Base-by-base conservation (phyloP, 2,888 invertebrate species). In the Brachypterus glaber region DNA sequence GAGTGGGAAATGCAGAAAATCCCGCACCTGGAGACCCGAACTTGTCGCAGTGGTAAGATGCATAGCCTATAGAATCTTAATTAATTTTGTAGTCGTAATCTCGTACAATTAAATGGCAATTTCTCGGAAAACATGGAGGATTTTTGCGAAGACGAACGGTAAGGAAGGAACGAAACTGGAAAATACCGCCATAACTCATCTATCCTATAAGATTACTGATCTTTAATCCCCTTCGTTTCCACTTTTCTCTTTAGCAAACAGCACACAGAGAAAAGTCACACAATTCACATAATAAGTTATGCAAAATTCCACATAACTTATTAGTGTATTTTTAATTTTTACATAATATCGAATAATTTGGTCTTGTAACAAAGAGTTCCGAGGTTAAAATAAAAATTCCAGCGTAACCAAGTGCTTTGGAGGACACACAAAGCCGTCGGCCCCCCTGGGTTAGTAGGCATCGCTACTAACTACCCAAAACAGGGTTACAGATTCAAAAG, bases 121-220 rank as follows among this genome's bases (percentile, higher is more conserved):
- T 64, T 62, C 62, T 61, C 57, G 62, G 58, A 57, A 63, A 63
- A 63, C 64, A 61, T 61, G 62, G 62, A 62, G 62, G 64, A 64
- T 64, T 64, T 66, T 64, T 64, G 62, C 59, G 55, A 52, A 53
- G 54, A 58, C n/a, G 52, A 49, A 54, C 52, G 53, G 40, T 47
- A 51, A 49, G 53, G 55, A 57, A 51, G 57, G 52, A 55, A 53
- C 55, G 58, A 58, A 58, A 59, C 56, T 57, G 60, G 61, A 57
- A 64, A 65, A 71, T 69, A 62, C 62, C 62, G 63, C 72, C 73
- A 77, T 77, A 77, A 77, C 70, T 77, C 77, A 77, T 77, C 75
- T 68, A 70, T 67, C 66, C 69, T 72, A 73, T 73, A 73, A 77
- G 77, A 77, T 77, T 76, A 77, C 76, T 77, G 76, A 77, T 77